Percentiles rank a stretch among this genome's conserved stretches.
These are phyloP conservation scores for Magallana angulata DNA, from an alignment of 1,140 invertebrate species.

Conservation along the genomic window DNA sequence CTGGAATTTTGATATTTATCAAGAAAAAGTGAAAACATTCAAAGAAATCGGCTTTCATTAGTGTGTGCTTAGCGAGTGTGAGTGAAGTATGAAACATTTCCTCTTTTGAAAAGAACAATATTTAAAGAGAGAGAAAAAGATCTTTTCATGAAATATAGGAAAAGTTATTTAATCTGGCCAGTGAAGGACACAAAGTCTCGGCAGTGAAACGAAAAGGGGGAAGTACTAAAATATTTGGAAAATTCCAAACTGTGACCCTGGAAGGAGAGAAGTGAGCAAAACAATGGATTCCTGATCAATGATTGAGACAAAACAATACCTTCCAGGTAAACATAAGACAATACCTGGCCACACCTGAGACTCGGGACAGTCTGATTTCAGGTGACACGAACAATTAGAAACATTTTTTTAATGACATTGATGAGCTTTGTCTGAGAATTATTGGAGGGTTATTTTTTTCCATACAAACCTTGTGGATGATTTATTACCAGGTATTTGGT, in stretches of 20 bases:
- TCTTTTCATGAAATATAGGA: neutral
- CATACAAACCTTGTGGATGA: constrained; percentile 1
- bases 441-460: constrained; percentile 12
- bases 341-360: constrained; percentile 32
- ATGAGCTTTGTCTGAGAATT: constrained; percentile 7
- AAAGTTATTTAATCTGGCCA: constrained; percentile 4
- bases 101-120: constrained; percentile 24
- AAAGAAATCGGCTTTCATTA: constrained; percentile 14
- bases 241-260: constrained; percentile 8
- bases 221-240: neutral
- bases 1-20: constrained; percentile 31
- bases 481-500: neutral
- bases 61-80: constrained; percentile 6
- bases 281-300: constrained; percentile 2
- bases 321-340: constrained; percentile 29
- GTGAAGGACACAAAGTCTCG: constrained; percentile 1
- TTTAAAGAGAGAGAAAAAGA: neutral
- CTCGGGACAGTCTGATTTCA: neutral
- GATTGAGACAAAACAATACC: constrained; percentile 19
- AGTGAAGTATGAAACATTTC: constrained; percentile 15
- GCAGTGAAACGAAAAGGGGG: neutral
- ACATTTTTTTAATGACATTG: neutral
- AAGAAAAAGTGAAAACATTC: constrained; percentile 6
- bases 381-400: neutral
- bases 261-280: neutral